Percentiles rank a stretch among this genome's conserved stretches.
Evolutionary conservation across 2,797 vertebrate genomes (phyloP).

Genomic region (Rhincodon typus): DNA sequence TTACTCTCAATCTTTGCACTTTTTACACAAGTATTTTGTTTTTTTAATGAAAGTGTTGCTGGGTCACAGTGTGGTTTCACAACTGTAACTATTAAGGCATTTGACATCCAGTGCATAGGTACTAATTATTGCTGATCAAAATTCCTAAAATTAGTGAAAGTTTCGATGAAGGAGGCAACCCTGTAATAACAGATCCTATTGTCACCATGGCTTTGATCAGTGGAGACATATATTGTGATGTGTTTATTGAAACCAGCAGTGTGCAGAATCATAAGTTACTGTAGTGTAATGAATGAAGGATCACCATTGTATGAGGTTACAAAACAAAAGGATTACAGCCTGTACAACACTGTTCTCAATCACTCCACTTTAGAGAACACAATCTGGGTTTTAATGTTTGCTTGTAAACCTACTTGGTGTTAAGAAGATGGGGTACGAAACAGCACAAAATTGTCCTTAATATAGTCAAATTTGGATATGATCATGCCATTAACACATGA

Average conservation of each 20-base stretch:
- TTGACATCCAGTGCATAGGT: background rate
- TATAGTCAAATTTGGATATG: background rate
- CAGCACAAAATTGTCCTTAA: constrained; percentile 4
- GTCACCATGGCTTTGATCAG: background rate
- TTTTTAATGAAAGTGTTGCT: constrained; percentile 28
- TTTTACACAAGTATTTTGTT: constrained; percentile 37
- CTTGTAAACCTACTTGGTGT: background rate
- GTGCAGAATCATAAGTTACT: background rate
- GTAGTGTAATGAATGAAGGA: background rate
- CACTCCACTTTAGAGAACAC: background rate
- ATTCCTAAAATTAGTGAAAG: background rate
- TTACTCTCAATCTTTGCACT: constrained; percentile 36
- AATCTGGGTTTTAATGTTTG: background rate
- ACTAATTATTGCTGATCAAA: background rate
- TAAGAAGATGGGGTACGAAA: background rate
- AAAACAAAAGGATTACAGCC: background rate
- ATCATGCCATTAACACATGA: background rate
- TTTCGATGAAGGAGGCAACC: background rate
- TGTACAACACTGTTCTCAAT: background rate
- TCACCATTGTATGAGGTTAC: background rate
- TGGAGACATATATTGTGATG: background rate
- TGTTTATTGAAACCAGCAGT: constrained; percentile 1
- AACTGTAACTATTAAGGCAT: background rate
- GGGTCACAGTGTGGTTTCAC: constrained; percentile 13
- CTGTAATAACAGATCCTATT: background rate